Base-by-base conservation (phyloP, 1,140 invertebrate species). In the Caerostris darwini region DNA sequence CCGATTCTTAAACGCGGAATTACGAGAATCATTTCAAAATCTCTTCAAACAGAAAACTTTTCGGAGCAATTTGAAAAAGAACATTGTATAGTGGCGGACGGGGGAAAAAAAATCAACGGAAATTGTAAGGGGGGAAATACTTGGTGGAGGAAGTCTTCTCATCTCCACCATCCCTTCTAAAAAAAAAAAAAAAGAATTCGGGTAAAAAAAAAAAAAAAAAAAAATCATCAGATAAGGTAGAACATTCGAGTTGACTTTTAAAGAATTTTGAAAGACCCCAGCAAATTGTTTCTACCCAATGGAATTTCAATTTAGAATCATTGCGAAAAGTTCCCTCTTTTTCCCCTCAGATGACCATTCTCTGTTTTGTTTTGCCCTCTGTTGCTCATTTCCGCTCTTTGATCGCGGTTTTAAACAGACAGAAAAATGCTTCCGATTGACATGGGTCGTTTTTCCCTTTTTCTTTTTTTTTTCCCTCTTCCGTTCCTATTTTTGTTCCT, bases 241-340 rank as follows among this genome's bases (percentile, higher is more conserved):
- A 59, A 71, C 87, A 71, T 69, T 69, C 64, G 34, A 8, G 10
- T 7, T 34, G 87, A 67, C 87, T 89, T 89, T 89, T 89, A 89
- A 89, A 69, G 61, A 61, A 89, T 89, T 89, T 89, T 89, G 87
- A 89, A 71, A 69, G 64, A 89, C 87, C 87, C 3, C 57, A 50
- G 87, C 64, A 89, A 89, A 89, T 89, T 89, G 87, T 89, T 89
- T 89, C 61, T 89, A 89, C 87, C 64, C 87, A 89, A 89, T 89
- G 87, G 87, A 89, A 89, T 89, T 89, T 89, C 87, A 89, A 89
- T 89, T 89, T 89, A 69, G 87, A 89, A 69, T 89, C 87, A 89
- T 89, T 89, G 87, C 87, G 12, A 83, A 83, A 77, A 77, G 69
- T 77, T 77, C 69, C 50, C 69, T 34, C 34, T 34, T 34, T n/a